phyloP scores from a whole-genome alignment of 1,140 invertebrate species.

The Trichonephila clavipes region DNA sequence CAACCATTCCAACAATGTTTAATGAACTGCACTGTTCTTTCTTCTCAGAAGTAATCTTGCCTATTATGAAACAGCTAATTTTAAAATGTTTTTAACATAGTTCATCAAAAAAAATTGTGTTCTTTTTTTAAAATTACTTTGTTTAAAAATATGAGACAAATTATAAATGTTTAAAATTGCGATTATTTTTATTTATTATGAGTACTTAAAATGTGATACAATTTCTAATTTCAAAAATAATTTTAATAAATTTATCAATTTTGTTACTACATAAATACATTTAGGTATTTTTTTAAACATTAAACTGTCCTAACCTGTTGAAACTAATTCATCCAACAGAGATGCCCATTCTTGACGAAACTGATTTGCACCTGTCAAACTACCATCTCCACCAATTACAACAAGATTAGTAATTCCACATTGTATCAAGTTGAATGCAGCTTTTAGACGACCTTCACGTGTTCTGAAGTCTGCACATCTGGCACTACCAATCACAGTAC shows the following conservation, averaged over 20 bases:
- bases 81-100: too few relatives aligned
- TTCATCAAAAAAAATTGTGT: too few relatives aligned
- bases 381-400: constrained; percentile 99
- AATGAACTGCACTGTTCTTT: constrained; percentile 87
- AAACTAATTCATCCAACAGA: constrained; percentile 91
- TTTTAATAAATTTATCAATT: too few relatives aligned
- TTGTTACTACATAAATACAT: too few relatives aligned
- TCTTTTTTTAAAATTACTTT: too few relatives aligned
- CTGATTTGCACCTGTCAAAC: constrained; percentile 97
- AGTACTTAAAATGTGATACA: too few relatives aligned
- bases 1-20: constrained; percentile 98
- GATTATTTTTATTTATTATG: too few relatives aligned
- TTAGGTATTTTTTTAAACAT: too few relatives aligned
- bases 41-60: constrained; percentile 91
- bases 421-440: constrained; percentile 93
- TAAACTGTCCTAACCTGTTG: constrained; percentile 80
- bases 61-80: constrained; percentile 76
- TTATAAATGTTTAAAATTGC: too few relatives aligned
- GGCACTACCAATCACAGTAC: constrained; percentile 98
- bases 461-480: constrained; percentile 95
- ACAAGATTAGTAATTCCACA: constrained; percentile 96
- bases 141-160: too few relatives aligned
- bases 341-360: constrained; percentile 91
- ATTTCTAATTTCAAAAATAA: too few relatives aligned
- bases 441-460: constrained; percentile 91